Evolutionary conservation across 2,113 vertebrate genomes (phyloP).

Genomic region (Oncorhynchus clarkii): DNA sequence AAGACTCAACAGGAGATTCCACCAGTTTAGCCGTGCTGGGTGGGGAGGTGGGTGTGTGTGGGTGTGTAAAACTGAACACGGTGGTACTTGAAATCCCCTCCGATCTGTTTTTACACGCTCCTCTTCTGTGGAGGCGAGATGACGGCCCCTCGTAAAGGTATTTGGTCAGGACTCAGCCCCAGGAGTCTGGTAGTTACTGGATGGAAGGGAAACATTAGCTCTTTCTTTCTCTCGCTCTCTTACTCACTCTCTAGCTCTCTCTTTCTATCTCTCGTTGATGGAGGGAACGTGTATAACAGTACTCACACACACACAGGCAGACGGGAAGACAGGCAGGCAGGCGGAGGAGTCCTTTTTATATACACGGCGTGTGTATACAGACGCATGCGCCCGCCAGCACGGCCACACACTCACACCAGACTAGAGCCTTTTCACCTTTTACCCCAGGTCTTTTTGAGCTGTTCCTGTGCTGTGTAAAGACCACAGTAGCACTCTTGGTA

Average conservation of each 20-base stretch:
- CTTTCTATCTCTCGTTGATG: conserved; percentile 11
- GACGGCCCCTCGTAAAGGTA: conserved; percentile 13
- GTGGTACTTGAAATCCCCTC: conserved; percentile 3
- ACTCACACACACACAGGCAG: not conserved
- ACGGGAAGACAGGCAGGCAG: too few relatives aligned
- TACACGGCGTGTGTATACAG: not conserved
- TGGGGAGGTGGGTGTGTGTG: not conserved
- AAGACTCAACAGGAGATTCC: conserved; percentile 34
- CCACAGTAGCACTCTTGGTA: conserved; percentile 53
- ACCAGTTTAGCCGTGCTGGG: conserved; percentile 7
- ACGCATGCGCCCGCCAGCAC: not conserved
- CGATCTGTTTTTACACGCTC: not conserved
- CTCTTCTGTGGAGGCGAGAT: conserved; percentile 14
- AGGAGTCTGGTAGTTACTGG: conserved; percentile 45
- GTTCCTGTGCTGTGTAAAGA: conserved; percentile 41
- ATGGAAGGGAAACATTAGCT: not conserved
- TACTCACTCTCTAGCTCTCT: not conserved
- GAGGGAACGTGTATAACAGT: conserved; percentile 17
- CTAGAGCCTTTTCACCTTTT: not conserved
- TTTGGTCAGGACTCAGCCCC: conserved; percentile 8
- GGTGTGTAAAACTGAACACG: not conserved
- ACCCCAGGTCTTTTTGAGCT: not conserved
- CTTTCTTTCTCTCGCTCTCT: not conserved
- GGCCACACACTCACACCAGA: too few relatives aligned
- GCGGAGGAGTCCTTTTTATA: not conserved